These are phyloP conservation scores for Acrocephalus kingi DNA, from an alignment of 2,113 vertebrate species.

Conservation along the genomic window DNA sequence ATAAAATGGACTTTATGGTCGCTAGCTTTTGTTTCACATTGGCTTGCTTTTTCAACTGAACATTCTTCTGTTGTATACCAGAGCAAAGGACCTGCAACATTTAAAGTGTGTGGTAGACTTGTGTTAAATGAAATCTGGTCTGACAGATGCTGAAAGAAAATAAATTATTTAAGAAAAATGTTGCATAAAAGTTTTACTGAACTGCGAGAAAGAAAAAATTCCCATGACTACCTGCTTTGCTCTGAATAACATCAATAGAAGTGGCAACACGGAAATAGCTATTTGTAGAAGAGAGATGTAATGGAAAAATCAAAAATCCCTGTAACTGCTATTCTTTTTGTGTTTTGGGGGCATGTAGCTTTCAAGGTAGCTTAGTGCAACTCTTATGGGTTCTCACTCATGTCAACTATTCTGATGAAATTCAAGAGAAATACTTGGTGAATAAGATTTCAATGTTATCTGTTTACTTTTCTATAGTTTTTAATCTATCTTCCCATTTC, in stretches of 20 bases:
- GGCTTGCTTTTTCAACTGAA: not conserved
- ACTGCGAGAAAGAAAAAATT: slow-evolving; percentile 23
- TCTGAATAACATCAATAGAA: slow-evolving; percentile 17
- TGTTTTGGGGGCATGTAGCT: not conserved
- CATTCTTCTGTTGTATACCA: not conserved
- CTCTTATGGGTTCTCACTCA: not conserved
- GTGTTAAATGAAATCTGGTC: slow-evolving; percentile 57
- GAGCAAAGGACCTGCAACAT: slow-evolving; percentile 27
- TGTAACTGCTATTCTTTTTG: not conserved
- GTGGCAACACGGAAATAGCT: not conserved
- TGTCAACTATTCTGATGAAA: not conserved
- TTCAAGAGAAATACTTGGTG: not conserved
- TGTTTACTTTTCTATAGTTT: not conserved
- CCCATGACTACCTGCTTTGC: slow-evolving; percentile 52
- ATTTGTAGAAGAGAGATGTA: slow-evolving; percentile 12
- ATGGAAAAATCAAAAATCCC: slow-evolving; percentile 21
- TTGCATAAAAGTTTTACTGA: slow-evolving; percentile 59
- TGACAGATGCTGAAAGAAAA: slow-evolving; percentile 61
- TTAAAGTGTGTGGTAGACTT: slow-evolving; percentile 35
- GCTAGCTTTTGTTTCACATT: not conserved
- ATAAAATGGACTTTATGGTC: not conserved
- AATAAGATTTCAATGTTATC: not conserved
- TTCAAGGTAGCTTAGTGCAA: not conserved
- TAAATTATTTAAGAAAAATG: slow-evolving; percentile 67
- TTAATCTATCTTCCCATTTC: not conserved